Evolutionary conservation across 2,797 vertebrate genomes (phyloP).

Genomic region (Cercopithecus petaurista): DNA sequence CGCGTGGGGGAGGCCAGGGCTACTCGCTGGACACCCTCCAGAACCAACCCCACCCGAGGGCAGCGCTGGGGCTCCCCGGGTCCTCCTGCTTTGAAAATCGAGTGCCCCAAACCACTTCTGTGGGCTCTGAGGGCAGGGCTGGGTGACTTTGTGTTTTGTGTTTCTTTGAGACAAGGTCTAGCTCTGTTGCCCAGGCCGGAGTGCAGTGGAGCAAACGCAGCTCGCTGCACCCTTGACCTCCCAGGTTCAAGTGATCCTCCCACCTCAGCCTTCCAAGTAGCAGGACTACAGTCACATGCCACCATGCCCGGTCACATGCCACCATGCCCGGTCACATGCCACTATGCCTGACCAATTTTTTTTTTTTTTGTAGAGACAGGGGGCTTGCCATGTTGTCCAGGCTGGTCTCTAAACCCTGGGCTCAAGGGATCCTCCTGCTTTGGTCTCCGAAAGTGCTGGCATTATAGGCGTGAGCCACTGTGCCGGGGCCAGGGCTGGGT

Average conservation of each 20-base stretch:
- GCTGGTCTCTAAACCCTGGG: neutral
- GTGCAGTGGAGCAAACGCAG: neutral
- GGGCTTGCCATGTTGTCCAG: neutral
- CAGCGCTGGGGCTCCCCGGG: neutral
- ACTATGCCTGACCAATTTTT: neutral
- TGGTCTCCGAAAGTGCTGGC: neutral
- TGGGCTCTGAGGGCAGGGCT: neutral
- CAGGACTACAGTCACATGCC: neutral
- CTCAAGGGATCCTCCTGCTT: neutral
- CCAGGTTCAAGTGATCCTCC: neutral
- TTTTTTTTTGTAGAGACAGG: neutral
- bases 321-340: neutral
- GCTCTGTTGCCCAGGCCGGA: neutral
- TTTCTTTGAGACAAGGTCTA: neutral
- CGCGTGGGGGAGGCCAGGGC: rapidly evolving
- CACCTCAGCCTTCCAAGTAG: neutral
- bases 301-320: neutral
- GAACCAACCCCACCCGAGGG: neutral
- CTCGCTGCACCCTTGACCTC: neutral
- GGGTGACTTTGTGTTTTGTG: neutral
- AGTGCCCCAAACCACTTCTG: neutral
- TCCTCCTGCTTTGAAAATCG: neutral
- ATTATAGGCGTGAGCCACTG: neutral
- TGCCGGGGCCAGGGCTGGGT: neutral
- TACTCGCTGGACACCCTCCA: too few species aligned